These are phyloP conservation scores for Zonotrichia leucophrys DNA, from an alignment of 2,113 vertebrate genomes.

Conservation along the genomic window DNA sequence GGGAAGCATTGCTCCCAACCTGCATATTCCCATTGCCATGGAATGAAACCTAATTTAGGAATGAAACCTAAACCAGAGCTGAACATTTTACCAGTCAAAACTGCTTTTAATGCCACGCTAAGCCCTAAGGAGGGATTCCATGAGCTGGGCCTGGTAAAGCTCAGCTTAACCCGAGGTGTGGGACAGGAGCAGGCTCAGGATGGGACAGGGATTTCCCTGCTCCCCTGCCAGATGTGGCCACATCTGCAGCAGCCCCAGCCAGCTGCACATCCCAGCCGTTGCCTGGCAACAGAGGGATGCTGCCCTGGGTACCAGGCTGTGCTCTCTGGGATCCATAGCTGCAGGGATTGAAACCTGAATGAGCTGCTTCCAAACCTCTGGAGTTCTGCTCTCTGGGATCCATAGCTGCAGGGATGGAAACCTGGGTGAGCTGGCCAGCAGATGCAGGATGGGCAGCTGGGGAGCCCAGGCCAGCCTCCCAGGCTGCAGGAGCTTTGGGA, in stretches of 20 bases:
- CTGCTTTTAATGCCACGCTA: neutral
- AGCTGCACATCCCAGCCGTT: constrained; percentile 18
- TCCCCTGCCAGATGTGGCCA: constrained; percentile 36
- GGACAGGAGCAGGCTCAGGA: accelerated
- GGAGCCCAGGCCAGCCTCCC: neutral
- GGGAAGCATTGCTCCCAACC: accelerated
- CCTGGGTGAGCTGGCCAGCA: too few species aligned
- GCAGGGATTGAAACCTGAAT: too few species aligned
- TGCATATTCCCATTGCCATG: accelerated
- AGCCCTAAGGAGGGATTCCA: neutral
- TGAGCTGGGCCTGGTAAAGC: neutral
- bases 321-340: too few species aligned
- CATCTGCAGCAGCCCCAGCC: constrained; percentile 6
- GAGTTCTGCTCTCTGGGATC: too few species aligned
- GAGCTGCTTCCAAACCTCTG: too few species aligned
- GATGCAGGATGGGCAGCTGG: neutral
- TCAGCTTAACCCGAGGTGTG: accelerated
- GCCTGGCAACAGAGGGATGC: constrained; percentile 61
- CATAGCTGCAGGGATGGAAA: too few species aligned
- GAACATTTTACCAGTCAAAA: neutral
- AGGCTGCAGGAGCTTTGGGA: neutral
- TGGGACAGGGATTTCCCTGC: neutral
- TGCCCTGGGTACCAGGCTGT: neutral
- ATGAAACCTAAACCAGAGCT: neutral
- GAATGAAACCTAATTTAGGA: neutral